phyloP scores from a whole-genome alignment of 2,113 vertebrate genomes.

The Gallinago media region DNA sequence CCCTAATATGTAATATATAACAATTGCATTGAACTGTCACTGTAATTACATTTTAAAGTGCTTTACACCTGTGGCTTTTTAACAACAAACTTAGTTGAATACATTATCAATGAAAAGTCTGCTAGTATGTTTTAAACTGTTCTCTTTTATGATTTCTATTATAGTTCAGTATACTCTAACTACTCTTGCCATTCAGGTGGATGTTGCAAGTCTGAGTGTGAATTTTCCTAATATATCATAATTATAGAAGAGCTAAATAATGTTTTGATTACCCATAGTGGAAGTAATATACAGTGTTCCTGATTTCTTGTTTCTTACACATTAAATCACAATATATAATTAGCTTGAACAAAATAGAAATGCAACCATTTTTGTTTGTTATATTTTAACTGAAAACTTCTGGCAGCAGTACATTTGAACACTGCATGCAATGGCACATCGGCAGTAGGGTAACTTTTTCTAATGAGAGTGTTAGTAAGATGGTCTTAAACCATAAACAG shows the following conservation, averaged over 20 bases:
- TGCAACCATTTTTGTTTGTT: conserved; percentile 25
- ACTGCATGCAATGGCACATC: background rate
- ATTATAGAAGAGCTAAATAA: conserved; percentile 43
- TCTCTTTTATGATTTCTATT: conserved; percentile 25
- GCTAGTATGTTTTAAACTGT: conserved; percentile 1
- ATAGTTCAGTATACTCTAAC: background rate
- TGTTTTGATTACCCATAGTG: conserved; percentile 45
- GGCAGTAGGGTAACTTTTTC: background rate
- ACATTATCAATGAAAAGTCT: conserved; percentile 32
- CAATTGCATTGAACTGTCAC: background rate
- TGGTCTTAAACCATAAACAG: background rate
- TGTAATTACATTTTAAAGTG: conserved; percentile 4
- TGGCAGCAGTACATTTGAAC: background rate
- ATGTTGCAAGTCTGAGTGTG: background rate
- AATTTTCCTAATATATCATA: conserved; percentile 39
- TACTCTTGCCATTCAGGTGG: background rate
- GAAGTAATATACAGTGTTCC: background rate
- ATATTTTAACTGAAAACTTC: conserved; percentile 1
- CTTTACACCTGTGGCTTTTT: conserved; percentile 42
- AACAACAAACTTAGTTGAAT: conserved; percentile 56
- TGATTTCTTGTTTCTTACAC: conserved; percentile 15
- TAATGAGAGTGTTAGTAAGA: background rate
- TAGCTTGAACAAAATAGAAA: conserved; percentile 9
- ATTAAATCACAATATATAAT: conserved; percentile 10
- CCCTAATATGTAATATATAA: background rate